Base-by-base conservation (phyloP, 2,888 invertebrate species). In the Ditula angustiorana region DNA sequence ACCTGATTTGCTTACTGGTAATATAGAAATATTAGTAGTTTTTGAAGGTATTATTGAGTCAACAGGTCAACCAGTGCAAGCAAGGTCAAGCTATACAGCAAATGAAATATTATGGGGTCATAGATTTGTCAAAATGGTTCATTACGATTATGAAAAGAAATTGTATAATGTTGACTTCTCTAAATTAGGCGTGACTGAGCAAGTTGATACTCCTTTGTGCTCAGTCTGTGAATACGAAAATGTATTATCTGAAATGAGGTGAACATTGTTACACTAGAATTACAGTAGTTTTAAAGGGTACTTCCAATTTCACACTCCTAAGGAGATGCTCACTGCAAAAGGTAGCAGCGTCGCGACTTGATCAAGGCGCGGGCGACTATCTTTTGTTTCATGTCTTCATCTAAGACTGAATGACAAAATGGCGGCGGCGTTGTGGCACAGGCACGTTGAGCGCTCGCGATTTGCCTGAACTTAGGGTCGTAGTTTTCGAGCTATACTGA, bases 11-110 rank as follows among this genome's bases (percentile, higher is more conserved):
- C 94, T 98, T 46, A 94, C 95, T 69, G 95, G 98, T 66, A 95
- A 96, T 76, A 96, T 98, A 78, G 96, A 98, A 91, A 94, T 99
- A 79, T 95, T 98, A 47, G 96, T 97, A 2, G 96, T 98, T 46
- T 94, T 98, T 28, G 98, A 98, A 90, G 98, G 98, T 0, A 96
- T 96, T 0, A 96, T 97, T 35, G 98, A 98, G 83, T 97, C 97
- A 0, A 98, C 98, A 0, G 97, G 96, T 0, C 96, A 96, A 78
- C 95, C 95, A 0, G 95, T 96, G 0, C 97, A 97, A 84, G 97
- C 97, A 0, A 93, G 96, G 60, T 96, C 97, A 0, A 97, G 97
- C 77, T 98, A 96, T 73, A 93, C 97, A 2, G 95, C 96, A 2
- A 94, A 92, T 53, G 98, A 98, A 81, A 95, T 98, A 61, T 87